A percentile compares a stretch with the other conserved stretches of the same genome.
phyloP scores from a whole-genome alignment of 2,888 invertebrate species.

The Zygogramma bicolorata region DNA sequence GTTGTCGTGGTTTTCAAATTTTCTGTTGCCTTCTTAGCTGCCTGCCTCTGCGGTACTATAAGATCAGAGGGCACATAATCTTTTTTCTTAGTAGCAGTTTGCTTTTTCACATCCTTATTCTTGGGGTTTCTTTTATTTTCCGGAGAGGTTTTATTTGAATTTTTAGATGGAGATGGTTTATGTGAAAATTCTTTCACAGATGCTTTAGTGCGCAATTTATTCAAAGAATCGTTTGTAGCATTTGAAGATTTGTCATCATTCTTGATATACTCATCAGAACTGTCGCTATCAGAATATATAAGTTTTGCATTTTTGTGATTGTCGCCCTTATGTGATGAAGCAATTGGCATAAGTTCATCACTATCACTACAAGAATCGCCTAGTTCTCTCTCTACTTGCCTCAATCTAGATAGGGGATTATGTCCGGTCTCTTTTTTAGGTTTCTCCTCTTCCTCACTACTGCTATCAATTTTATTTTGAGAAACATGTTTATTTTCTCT shows the following conservation, averaged over 20 bases:
- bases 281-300: conserved; percentile 86
- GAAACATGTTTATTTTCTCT: conserved; percentile 60
- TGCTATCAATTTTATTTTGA: conserved; percentile 69
- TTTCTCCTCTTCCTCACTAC: conserved; percentile 74
- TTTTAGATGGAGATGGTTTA: conserved; percentile 60
- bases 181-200: conserved; percentile 86
- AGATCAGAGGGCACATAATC: conserved; percentile 79
- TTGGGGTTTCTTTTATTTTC: conserved; percentile 41
- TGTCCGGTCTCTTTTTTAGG: conserved; percentile 65
- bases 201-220: conserved; percentile 82
- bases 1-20: conserved; percentile 81
- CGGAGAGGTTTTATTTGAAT: conserved; percentile 56
- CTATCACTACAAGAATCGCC: conserved; percentile 80
- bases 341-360: conserved; percentile 77
- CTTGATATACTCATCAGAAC: conserved; percentile 70
- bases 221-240: conserved; percentile 76
- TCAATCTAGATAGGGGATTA: conserved; percentile 71
- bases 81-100: conserved; percentile 64
- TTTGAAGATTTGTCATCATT: conserved; percentile 74
- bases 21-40: conserved; percentile 91
- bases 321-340: conserved; percentile 57
- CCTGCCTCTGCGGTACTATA: conserved; percentile 90
- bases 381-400: conserved; percentile 83
- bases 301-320: conserved; percentile 68
- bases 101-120: conserved; percentile 41